Percentiles rank a stretch among this genome's conserved stretches.
Evolutionary conservation across 2,888 invertebrate species (phyloP).

Genomic region (Acanthosepion lycidas): DNA sequence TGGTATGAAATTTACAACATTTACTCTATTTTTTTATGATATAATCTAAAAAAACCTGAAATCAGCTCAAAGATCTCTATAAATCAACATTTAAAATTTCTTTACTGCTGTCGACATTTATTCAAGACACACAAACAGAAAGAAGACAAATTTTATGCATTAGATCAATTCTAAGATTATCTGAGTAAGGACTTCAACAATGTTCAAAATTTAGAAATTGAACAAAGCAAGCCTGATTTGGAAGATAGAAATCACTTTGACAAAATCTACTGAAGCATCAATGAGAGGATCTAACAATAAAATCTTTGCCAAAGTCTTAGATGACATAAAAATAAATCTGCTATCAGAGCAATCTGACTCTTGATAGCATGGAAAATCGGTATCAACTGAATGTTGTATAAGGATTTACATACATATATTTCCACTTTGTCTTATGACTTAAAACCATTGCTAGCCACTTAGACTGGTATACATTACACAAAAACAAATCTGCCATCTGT

Average conservation of each 20-base stretch:
- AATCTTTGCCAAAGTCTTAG: slow-evolving; percentile 9
- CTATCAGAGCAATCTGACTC: not conserved
- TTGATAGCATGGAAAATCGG: slow-evolving; percentile 33
- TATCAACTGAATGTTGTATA: not conserved
- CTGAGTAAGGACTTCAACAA: not conserved
- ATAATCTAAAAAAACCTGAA: no score
- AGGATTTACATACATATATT: not conserved
- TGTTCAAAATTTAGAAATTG: not conserved
- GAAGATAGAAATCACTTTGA: slow-evolving; percentile 13
- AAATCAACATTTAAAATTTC: no score
- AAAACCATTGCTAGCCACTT: not conserved
- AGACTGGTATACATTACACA: not conserved
- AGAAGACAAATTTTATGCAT: not conserved
- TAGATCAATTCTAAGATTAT: not conserved
- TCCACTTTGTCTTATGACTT: not conserved
- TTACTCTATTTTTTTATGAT: no score
- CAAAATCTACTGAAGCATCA: not conserved
- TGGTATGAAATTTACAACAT: no score
- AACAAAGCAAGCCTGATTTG: not conserved
- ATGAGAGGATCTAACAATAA: not conserved
- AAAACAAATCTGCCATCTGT: not conserved
- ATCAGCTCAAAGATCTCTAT: no score
- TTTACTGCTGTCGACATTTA: no score
- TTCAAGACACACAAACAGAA: not conserved
- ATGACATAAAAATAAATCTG: slow-evolving; percentile 23